Evolutionary conservation across 2,888 invertebrate genomes (phyloP), one percentile per base, ranked within the genome.

Genomic region (Ophonus ardosiacus): DNA sequence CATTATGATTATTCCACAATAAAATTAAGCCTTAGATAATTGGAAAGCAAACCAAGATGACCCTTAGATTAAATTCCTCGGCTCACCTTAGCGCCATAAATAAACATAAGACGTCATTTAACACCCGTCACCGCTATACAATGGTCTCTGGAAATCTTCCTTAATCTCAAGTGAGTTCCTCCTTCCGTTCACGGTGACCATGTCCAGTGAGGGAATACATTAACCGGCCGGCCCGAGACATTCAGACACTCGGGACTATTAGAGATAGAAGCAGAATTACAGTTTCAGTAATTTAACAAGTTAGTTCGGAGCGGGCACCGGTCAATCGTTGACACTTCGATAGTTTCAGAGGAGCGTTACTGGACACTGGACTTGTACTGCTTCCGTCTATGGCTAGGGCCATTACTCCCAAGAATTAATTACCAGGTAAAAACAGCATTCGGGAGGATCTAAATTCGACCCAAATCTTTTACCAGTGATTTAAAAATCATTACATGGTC

Each of bases 21-120:
- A 43, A 74, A 74, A 74, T 74, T 40, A 74, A 74, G 43, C 71
- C 71, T 13, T 17, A 10, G n/a, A 43, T 74, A 74, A 74, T 74
- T 74, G 71, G 43, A 74, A 74, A 43, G 10, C 40, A 74, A 7
- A 18, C 38, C 68, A 74, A 74, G 71, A 74, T 74, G 71, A 74
- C 71, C 71, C 71, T 51, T 78, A 38, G 78, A 71, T 82, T 68
- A 83, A 83, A 83, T 56, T 56, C 82, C 31, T 74, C 13, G 57
- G 21, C 56, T 85, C 85, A 85, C 85, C 85, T 85, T 71, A 59
- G 59, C 56, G n/a, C 85, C 85, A 85, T 85, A 85, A 85, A 85
- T 85, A 85, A 85, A 85, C 85, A 85, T 85, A 85, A 85, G 85
- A 85, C 85, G 71, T 79, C 79, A 85, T 80, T 85, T 80, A 85